phyloP scores from a whole-genome alignment of 2,888 invertebrate genomes.

The Morpho achilles region DNA sequence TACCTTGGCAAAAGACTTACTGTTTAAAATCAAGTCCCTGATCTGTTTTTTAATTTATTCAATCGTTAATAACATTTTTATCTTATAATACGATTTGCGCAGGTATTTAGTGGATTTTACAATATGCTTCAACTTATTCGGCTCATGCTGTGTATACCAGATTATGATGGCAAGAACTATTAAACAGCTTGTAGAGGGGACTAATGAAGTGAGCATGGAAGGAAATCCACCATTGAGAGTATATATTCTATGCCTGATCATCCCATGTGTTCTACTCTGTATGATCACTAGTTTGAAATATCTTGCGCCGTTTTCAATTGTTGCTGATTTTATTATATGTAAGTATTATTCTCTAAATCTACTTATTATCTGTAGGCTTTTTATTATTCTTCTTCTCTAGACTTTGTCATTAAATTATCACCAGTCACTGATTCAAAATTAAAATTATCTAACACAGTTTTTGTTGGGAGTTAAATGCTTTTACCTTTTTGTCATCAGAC shows the following conservation, averaged over 20 bases:
- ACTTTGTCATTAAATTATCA: no score
- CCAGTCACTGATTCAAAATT: no score
- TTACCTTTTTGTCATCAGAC: no score
- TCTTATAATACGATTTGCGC: no score
- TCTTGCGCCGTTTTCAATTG: constrained; percentile 49
- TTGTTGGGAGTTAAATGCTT: no score
- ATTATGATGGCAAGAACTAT: constrained; percentile 39
- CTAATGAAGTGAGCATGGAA: constrained; percentile 19
- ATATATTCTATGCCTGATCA: constrained; percentile 35
- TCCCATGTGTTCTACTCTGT: constrained; percentile 41
- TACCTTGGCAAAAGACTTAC: no score
- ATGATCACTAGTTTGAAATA: constrained; percentile 47
- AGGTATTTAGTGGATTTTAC: constrained; percentile 41
- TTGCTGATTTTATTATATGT: constrained; percentile 45
- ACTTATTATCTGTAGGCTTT: no score
- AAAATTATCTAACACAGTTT: no score
- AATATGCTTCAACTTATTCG: constrained; percentile 40
- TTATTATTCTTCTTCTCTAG: no score
- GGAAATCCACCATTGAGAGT: constrained; percentile 31
- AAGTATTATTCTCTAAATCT: constrained; percentile 3
- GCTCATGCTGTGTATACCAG: constrained; percentile 45
- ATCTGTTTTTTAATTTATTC: no score
- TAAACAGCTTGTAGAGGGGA: constrained; percentile 41
- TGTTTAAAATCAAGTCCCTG: no score
- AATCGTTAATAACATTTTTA: no score